These are phyloP conservation scores for Vicugna pacos DNA, from an alignment of 2,113 vertebrate species.

Conservation along the genomic window DNA sequence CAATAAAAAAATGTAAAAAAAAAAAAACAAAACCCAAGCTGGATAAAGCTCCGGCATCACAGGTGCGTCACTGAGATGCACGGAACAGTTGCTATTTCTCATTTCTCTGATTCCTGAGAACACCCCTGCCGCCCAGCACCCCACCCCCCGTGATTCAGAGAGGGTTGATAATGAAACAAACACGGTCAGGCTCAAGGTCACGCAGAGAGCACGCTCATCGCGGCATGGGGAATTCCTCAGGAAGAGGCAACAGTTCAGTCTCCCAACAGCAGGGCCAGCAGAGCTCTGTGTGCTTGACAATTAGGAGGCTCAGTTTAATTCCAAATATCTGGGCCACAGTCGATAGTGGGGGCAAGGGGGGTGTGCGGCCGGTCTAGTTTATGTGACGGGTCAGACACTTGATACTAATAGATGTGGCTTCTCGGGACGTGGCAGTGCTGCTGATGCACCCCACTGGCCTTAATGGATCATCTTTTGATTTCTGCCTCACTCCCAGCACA, in stretches of 20 bases:
- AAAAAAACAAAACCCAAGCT: background rate
- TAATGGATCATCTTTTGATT: slow-evolving; percentile 79
- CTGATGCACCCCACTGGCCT: slow-evolving; percentile 28
- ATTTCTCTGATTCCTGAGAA: slow-evolving; percentile 55
- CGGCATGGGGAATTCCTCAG: slow-evolving; percentile 18
- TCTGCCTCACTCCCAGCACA: slow-evolving; percentile 66
- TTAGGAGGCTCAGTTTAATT: slow-evolving; percentile 66
- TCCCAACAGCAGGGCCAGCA: background rate
- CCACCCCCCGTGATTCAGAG: background rate
- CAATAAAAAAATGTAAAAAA: too few species aligned
- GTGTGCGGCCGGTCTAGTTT: slow-evolving; percentile 43
- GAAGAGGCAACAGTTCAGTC: background rate
- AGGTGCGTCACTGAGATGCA: background rate
- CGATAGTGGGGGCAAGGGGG: slow-evolving; percentile 54
- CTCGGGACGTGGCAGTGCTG: slow-evolving; percentile 46
- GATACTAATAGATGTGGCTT: slow-evolving; percentile 77
- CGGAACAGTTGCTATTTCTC: slow-evolving; percentile 30
- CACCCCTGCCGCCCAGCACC: background rate
- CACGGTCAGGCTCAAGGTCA: slow-evolving; percentile 71
- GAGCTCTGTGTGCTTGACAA: background rate
- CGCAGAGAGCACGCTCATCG: slow-evolving; percentile 1
- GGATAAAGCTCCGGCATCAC: slow-evolving; percentile 49
- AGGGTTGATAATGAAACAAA: slow-evolving; percentile 65
- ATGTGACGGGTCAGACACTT: slow-evolving; percentile 76
- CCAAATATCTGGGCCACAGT: slow-evolving; percentile 63